Percentiles rank a stretch among this genome's conserved stretches.
Evolutionary conservation across 2,113 vertebrate species (phyloP).

Genomic region (Ranitomeya variabilis): DNA sequence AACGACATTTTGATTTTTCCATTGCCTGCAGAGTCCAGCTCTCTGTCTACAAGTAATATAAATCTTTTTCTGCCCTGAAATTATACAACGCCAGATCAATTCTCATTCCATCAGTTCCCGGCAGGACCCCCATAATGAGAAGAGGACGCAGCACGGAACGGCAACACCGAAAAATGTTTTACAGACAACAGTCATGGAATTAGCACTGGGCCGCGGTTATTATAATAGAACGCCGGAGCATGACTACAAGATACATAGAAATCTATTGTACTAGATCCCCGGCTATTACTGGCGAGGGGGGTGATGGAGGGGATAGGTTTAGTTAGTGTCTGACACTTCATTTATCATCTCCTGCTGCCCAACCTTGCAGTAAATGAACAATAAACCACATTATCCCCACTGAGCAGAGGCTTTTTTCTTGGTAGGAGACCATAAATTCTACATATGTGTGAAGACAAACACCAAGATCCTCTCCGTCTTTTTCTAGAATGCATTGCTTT

Average conservation of each 20-base stretch:
- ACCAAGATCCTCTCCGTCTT: not conserved
- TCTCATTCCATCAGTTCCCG: constrained; percentile 25
- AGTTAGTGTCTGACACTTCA: constrained; percentile 78
- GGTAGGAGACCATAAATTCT: constrained; percentile 58
- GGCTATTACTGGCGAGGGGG: constrained; percentile 10
- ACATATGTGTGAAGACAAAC: constrained; percentile 47
- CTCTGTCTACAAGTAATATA: constrained; percentile 2
- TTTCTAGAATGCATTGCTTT: not conserved
- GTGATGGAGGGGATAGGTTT: constrained; percentile 76
- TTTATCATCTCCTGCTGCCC: constrained; percentile 81
- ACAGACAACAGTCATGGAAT: not conserved
- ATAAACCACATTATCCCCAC: constrained; percentile 49
- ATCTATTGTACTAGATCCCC: not conserved
- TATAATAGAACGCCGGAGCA: constrained; percentile 16
- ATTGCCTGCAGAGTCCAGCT: not conserved
- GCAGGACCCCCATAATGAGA: not conserved
- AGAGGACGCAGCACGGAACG: constrained; percentile 11
- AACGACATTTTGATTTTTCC: not conserved
- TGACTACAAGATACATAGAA: constrained; percentile 18
- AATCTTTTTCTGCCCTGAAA: constrained; percentile 4
- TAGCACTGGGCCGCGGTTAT: not conserved
- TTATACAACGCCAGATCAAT: constrained; percentile 25
- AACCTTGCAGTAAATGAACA: constrained; percentile 86
- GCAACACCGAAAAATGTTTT: not conserved
- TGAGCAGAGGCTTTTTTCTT: constrained; percentile 60